Percentiles rank a stretch among this genome's conserved stretches.
phyloP scores from a whole-genome alignment of 2,888 invertebrate genomes.

The Thecocarcelia acutangulata region DNA sequence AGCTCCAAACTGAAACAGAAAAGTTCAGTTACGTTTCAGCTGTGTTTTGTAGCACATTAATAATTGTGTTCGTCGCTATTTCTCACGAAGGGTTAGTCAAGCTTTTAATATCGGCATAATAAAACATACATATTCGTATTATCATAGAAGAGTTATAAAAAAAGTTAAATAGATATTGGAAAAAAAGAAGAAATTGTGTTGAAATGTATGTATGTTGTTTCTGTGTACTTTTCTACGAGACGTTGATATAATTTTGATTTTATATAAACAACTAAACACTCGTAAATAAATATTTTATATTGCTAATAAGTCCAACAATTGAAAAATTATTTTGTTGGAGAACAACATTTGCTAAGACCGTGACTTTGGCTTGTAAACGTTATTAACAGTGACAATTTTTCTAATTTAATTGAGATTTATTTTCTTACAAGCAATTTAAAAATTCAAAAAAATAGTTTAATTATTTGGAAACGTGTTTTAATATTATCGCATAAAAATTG shows the following conservation, averaged over 20 bases:
- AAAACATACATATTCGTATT: conserved; percentile 48
- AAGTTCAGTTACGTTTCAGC: conserved; percentile 71
- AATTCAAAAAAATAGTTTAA: neutral
- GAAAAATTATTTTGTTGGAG: conserved; percentile 21
- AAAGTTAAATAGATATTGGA: conserved; percentile 60
- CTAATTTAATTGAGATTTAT: conserved; percentile 5
- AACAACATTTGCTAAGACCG: conserved; percentile 56
- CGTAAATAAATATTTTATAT: conserved; percentile 37
- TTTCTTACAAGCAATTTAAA: neutral
- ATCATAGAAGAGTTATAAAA: conserved; percentile 67
- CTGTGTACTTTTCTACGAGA: conserved; percentile 12
- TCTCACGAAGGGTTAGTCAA: conserved; percentile 54
- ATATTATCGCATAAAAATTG: no score
- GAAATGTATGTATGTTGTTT: neutral
- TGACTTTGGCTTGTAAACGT: conserved; percentile 58
- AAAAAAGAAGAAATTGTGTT: conserved; percentile 11
- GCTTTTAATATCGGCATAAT: conserved; percentile 56
- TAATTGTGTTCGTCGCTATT: conserved; percentile 32
- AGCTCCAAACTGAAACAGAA: conserved; percentile 38
- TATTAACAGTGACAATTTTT: conserved; percentile 47
- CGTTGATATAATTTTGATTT: conserved; percentile 31
- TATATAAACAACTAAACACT: conserved; percentile 36
- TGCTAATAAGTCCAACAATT: conserved; percentile 6
- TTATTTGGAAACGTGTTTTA: no score
- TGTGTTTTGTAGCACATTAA: conserved; percentile 65